phyloP scores from a whole-genome alignment of 1,140 invertebrate species.

The Chrysoperla carnea region DNA sequence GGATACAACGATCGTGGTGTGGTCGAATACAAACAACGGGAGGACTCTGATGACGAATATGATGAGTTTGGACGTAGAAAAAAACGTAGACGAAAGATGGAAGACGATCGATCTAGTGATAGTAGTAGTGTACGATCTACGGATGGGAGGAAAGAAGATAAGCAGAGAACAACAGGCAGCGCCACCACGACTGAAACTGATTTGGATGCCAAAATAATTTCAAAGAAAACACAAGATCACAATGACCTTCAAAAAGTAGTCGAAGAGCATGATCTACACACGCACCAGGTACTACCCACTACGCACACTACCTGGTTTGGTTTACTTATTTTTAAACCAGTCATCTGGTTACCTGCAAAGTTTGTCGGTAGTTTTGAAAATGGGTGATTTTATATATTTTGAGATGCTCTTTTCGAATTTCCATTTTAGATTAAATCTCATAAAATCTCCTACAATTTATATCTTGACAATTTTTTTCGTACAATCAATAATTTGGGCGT shows the following conservation, averaged over 20 bases:
- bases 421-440: too few relatives aligned
- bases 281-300: too few relatives aligned
- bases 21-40: conserved; percentile 79
- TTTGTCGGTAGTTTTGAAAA: too few relatives aligned
- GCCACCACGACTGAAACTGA: conserved; percentile 8
- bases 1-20: conserved; percentile 87
- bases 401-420: too few relatives aligned
- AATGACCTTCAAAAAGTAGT: conserved; percentile 15
- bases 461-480: too few relatives aligned
- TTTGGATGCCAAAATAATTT: conserved; percentile 23
- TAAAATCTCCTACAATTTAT: too few relatives aligned
- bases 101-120: conserved; percentile 8
- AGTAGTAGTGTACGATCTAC: conserved; percentile 2
- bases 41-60: conserved; percentile 79
- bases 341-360: too few relatives aligned
- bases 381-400: too few relatives aligned
- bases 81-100: conserved; percentile 34
- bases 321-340: too few relatives aligned
- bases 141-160: not conserved
- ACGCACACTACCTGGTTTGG: too few relatives aligned
- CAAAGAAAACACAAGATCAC: conserved; percentile 20
- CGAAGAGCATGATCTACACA: too few relatives aligned
- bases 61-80: conserved; percentile 89
- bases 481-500: too few relatives aligned
- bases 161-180: conserved; percentile 8